Evolutionary conservation across 2,797 vertebrate genomes (phyloP).

Genomic region (Pygocentrus nattereri): DNA sequence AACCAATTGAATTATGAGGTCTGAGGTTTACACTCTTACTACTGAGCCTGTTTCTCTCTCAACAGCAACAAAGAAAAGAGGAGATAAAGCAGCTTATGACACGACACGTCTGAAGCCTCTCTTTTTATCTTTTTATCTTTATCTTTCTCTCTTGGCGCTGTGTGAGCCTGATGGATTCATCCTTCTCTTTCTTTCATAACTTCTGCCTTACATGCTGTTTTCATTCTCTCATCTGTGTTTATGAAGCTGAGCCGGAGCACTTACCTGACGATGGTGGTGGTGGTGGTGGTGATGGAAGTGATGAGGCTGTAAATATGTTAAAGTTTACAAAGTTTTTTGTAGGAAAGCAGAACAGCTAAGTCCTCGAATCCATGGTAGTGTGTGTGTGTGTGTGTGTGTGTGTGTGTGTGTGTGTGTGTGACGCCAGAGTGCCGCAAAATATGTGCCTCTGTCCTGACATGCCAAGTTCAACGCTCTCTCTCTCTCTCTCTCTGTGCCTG

Average conservation of each 20-base stretch:
- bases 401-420: slow-evolving; percentile 16
- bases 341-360: not conserved
- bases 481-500: slow-evolving; percentile 48
- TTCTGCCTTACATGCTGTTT: not conserved
- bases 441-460: slow-evolving; percentile 52
- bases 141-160: not conserved
- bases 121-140: slow-evolving; percentile 9
- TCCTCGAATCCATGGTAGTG: not conserved
- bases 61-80: not conserved
- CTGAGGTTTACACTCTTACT: no score
- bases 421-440: slow-evolving; percentile 27
- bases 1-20: no score
- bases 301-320: not conserved
- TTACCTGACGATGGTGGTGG: slow-evolving; percentile 16
- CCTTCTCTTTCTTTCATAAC: not conserved
- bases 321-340: not conserved
- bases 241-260: not conserved
- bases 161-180: not conserved
- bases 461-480: slow-evolving; percentile 44
- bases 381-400: slow-evolving; percentile 4
- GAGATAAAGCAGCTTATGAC: slow-evolving; percentile 6
- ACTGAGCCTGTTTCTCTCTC: not conserved
- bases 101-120: not conserved
- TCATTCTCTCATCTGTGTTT: not conserved
- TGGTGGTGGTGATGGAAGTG: not conserved